These are phyloP conservation scores for Dusona sp. DNA, from an alignment of 2,888 invertebrate species.

Conservation along the genomic window DNA sequence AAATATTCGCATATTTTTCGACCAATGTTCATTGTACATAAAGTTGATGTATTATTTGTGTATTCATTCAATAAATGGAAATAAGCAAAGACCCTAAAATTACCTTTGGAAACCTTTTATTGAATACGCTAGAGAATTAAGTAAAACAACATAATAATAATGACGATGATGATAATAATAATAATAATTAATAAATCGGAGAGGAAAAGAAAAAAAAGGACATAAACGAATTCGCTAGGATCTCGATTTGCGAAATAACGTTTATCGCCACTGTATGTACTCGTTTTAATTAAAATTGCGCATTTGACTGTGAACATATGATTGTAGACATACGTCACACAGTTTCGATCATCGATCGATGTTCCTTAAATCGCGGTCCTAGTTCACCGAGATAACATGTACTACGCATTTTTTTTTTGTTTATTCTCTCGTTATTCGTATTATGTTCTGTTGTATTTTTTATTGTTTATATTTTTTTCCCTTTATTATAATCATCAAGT, in stretches of 20 bases:
- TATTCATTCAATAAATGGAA: not conserved
- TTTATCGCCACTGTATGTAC: not conserved
- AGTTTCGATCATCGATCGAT: not conserved
- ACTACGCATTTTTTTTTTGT: conserved; percentile 26
- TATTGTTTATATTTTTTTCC: conserved; percentile 52
- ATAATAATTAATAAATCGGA: conserved; percentile 39
- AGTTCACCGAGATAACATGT: not conserved
- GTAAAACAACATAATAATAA: conserved; percentile 30
- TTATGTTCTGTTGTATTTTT: conserved; percentile 27
- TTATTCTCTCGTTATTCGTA: not conserved
- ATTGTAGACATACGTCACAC: not conserved
- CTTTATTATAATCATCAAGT: conserved; percentile 75
- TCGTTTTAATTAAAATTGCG: not conserved
- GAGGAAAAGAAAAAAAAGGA: conserved; percentile 38
- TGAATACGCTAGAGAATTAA: conserved; percentile 40
- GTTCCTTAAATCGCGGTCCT: not conserved
- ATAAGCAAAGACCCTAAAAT: not conserved
- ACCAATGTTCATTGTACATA: not conserved
- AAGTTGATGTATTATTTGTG: not conserved
- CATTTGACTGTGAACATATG: not conserved
- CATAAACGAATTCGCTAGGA: conserved; percentile 21
- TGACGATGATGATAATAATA: conserved; percentile 26
- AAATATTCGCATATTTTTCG: not conserved
- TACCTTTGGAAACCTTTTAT: conserved; percentile 62
- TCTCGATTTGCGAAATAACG: conserved; percentile 3